These are phyloP conservation scores for Acromyrmex heyeri DNA, from an alignment of 1,140 invertebrate species.

Conservation along the genomic window DNA sequence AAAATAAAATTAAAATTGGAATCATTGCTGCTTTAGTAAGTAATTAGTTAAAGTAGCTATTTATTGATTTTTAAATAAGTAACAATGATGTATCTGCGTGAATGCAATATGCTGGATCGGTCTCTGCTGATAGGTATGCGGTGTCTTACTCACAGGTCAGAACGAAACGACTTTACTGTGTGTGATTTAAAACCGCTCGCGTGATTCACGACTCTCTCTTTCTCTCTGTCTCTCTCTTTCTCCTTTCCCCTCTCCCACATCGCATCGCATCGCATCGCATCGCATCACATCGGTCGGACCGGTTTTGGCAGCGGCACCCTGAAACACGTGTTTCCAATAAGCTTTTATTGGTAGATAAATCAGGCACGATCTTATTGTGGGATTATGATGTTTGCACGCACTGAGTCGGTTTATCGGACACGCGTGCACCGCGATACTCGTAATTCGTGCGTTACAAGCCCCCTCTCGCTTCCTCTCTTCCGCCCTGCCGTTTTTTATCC, in stretches of 20 bases:
- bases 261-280: constrained; percentile 34
- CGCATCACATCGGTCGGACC: constrained; percentile 72
- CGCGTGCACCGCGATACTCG: constrained; percentile 65
- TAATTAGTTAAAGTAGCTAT: background rate
- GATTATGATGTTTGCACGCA: constrained; percentile 80
- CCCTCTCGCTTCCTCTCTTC: background rate
- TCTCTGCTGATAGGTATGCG: constrained; percentile 28
- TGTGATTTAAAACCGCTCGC: constrained; percentile 62
- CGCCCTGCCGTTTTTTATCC: constrained; percentile 13
- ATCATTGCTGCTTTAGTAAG: background rate
- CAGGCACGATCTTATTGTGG: constrained; percentile 79
- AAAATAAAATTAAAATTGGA: background rate
- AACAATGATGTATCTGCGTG: background rate
- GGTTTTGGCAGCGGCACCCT: constrained; percentile 79
- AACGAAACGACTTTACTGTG: constrained; percentile 56
- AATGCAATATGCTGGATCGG: background rate
- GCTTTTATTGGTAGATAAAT: constrained; percentile 83
- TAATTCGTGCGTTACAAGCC: constrained; percentile 67
- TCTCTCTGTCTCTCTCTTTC: background rate
- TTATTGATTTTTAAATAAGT: background rate
- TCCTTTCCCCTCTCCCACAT: background rate
- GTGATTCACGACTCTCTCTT: constrained; percentile 50
- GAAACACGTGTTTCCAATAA: constrained; percentile 83
- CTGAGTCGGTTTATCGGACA: constrained; percentile 61
- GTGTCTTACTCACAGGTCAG: constrained; percentile 50